These are phyloP conservation scores for Zelleria hepariella DNA, from an alignment of 2,888 invertebrate species.

Conservation along the genomic window DNA sequence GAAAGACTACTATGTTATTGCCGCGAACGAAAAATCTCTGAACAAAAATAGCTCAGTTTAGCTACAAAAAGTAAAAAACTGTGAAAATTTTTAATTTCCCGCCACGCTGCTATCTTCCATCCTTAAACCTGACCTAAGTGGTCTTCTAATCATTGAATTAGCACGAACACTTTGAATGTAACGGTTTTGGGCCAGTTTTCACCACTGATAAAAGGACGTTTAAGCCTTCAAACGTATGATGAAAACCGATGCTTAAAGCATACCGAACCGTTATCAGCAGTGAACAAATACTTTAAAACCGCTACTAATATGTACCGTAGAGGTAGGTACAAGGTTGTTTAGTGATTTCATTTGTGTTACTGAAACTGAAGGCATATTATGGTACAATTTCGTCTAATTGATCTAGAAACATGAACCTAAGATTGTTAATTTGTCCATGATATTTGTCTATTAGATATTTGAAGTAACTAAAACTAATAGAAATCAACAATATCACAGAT, in stretches of 20 bases:
- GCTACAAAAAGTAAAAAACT: no score
- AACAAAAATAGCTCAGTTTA: no score
- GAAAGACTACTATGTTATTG: no score
- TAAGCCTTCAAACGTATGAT: no score
- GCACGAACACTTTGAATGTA: background rate
- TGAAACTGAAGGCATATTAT: background rate
- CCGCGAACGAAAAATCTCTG: no score
- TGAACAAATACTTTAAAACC: background rate
- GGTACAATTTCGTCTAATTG: background rate
- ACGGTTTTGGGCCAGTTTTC: no score
- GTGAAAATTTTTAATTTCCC: no score
- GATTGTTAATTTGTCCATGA: background rate
- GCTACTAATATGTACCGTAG: background rate
- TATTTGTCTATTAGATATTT: background rate
- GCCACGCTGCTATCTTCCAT: no score
- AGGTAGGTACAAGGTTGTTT: background rate
- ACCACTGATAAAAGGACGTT: no score
- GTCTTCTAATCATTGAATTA: background rate
- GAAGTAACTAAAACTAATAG: background rate
- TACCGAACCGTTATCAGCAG: no score
- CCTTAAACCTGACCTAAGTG: background rate
- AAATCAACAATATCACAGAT: constrained; percentile 3
- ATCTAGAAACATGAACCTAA: background rate
- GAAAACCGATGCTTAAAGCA: no score
- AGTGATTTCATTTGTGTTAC: background rate